Conservation (phyloP, 2,888 invertebrate genomes). For the Chorisops tibialis region DNA sequence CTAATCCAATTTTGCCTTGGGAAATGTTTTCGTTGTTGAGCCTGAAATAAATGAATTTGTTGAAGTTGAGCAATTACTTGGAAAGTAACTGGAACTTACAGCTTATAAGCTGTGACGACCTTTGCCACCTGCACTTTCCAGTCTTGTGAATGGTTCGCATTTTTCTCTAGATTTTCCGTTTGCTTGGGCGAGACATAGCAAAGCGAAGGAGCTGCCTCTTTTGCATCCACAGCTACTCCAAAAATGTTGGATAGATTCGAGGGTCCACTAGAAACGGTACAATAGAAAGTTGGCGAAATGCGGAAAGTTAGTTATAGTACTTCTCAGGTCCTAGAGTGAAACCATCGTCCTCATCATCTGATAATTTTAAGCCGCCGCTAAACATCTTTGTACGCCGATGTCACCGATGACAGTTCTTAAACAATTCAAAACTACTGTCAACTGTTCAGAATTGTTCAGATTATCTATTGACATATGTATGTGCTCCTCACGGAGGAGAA, state of each 20-base stretch:
- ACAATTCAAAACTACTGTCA: too few species aligned
- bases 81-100: constrained; percentile 32
- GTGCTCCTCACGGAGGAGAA: too few species aligned
- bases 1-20: constrained; percentile 52
- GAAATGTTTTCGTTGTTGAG: constrained; percentile 41
- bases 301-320: background rate
- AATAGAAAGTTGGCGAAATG: too few species aligned
- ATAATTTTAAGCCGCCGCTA: constrained; percentile 28
- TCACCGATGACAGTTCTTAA: too few species aligned
- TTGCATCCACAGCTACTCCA: background rate
- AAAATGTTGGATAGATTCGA: constrained; percentile 17
- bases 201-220: constrained; percentile 34
- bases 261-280: background rate
- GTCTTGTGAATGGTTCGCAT: constrained; percentile 10
- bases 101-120: constrained; percentile 40
- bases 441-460: too few species aligned
- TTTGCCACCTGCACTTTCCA: constrained; percentile 40
- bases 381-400: too few species aligned
- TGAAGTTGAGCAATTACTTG: background rate
- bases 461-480: too few species aligned
- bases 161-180: constrained; percentile 25
- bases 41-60: constrained; percentile 36
- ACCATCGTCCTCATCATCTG: constrained; percentile 30
- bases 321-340: background rate
- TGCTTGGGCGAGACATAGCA: constrained; percentile 39